Conservation (phyloP, 2,797 vertebrate genomes). For the Pteronotus mesoamericanus region DNA sequence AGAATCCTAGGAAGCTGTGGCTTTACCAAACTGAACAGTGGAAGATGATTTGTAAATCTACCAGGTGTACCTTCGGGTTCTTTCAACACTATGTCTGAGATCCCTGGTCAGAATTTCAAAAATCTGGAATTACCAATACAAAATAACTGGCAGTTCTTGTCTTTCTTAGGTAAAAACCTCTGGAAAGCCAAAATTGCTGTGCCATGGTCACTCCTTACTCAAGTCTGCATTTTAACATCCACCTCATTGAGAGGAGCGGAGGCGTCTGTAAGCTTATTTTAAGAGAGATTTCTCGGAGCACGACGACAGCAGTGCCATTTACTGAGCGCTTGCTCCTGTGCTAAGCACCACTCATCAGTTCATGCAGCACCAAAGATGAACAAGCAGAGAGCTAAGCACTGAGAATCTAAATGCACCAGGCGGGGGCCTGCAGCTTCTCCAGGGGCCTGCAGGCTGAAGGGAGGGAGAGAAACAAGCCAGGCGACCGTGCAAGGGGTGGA, state of each 20-base stretch:
- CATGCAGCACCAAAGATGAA: neutral
- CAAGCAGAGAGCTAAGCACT: neutral
- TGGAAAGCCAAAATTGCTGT: constrained; percentile 29
- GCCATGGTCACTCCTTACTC: constrained; percentile 28
- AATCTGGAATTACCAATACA: neutral
- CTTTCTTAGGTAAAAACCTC: constrained; percentile 32
- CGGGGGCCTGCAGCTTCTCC: neutral
- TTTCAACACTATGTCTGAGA: neutral
- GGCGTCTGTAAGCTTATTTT: constrained; percentile 55
- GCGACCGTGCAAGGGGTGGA: neutral
- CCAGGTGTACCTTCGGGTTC: neutral
- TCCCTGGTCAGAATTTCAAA: neutral
- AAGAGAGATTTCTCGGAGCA: constrained; percentile 24
- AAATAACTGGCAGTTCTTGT: neutral
- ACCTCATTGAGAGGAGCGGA: constrained; percentile 62
- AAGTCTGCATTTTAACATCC: constrained; percentile 15
- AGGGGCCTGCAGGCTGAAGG: neutral
- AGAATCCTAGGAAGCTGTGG: neutral
- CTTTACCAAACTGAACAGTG: neutral
- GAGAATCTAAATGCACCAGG: neutral
- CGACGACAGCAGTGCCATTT: neutral
- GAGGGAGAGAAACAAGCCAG: neutral
- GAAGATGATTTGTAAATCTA: neutral
- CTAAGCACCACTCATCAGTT: constrained; percentile 51
- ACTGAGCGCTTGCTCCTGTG: constrained; percentile 19